Percentiles rank a stretch among this genome's conserved stretches.
Conservation (phyloP, 2,797 vertebrate species). For the Spinibarbus caldwelli region DNA sequence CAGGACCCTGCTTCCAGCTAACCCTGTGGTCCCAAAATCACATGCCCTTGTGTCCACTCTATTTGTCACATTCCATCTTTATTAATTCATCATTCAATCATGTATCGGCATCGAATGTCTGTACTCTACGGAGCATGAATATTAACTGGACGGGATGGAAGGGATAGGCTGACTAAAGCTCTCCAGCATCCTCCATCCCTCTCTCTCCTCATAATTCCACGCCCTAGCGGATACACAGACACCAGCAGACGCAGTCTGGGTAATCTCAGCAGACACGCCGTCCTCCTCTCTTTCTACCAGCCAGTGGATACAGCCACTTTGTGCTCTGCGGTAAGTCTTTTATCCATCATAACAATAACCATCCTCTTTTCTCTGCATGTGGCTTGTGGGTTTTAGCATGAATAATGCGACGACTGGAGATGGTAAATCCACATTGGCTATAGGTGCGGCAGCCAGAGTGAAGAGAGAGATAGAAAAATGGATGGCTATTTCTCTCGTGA, state of each 20-base stretch:
- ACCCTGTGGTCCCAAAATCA: not conserved
- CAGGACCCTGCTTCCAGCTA: constrained; percentile 39
- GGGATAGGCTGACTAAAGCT: constrained; percentile 36
- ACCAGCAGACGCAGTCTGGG: constrained; percentile 68
- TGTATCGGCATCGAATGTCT: constrained; percentile 59
- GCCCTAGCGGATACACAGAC: constrained; percentile 71
- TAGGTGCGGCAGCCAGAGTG: constrained; percentile 45
- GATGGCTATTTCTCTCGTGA: constrained; percentile 47
- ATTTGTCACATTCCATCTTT: constrained; percentile 50
- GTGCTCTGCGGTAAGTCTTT: constrained; percentile 42
- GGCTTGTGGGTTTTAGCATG: not conserved
- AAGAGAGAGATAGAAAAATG: constrained; percentile 24
- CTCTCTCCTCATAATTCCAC: constrained; percentile 71
- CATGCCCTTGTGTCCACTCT: constrained; percentile 5
- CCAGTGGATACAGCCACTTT: constrained; percentile 47
- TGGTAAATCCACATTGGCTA: constrained; percentile 44
- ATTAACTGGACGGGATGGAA: constrained; percentile 60
- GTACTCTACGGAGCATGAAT: constrained; percentile 65
- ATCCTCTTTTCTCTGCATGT: constrained; percentile 43
- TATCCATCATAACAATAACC: constrained; percentile 34
- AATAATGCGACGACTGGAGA: not conserved
- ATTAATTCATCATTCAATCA: constrained; percentile 44
- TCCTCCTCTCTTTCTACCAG: constrained; percentile 63
- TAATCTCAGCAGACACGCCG: constrained; percentile 60
- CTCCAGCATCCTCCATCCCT: constrained; percentile 39